A percentile compares a stretch with the other conserved stretches of the same genome.
These are phyloP conservation scores for Scolopax mira DNA, from an alignment of 2,113 vertebrate species.

Conservation along the genomic window DNA sequence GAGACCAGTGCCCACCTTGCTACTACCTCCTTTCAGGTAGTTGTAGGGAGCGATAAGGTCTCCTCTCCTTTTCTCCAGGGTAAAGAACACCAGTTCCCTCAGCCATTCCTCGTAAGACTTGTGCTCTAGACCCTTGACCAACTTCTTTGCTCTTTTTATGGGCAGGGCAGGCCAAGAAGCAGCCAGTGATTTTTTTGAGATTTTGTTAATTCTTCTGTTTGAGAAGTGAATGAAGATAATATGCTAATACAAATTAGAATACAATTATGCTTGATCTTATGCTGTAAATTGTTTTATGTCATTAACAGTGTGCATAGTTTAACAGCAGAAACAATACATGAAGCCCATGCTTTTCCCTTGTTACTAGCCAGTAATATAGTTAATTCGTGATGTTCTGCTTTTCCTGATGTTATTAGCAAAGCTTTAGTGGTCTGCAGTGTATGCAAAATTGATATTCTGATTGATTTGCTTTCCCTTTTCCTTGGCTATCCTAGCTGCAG, in stretches of 20 bases:
- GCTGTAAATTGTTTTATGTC: neutral
- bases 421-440: neutral
- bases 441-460: neutral
- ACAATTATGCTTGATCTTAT: neutral
- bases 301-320: neutral
- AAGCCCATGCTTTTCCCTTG: neutral
- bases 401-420: neutral
- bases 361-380: neutral
- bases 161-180: neutral
- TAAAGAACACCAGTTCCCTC: neutral
- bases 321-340: neutral
- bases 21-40: too few species aligned
- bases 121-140: neutral
- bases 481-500: neutral
- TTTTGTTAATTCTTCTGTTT: neutral
- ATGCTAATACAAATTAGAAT: neutral
- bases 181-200: neutral
- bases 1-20: fast-evolving
- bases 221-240: neutral
- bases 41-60: neutral
- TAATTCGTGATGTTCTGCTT: neutral
- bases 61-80: neutral
- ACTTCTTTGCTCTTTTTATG: neutral
- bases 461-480: neutral
- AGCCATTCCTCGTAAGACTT: fast-evolving